These are phyloP conservation scores for Poecile atricapillus DNA, from an alignment of 2,113 vertebrate species.

Conservation along the genomic window DNA sequence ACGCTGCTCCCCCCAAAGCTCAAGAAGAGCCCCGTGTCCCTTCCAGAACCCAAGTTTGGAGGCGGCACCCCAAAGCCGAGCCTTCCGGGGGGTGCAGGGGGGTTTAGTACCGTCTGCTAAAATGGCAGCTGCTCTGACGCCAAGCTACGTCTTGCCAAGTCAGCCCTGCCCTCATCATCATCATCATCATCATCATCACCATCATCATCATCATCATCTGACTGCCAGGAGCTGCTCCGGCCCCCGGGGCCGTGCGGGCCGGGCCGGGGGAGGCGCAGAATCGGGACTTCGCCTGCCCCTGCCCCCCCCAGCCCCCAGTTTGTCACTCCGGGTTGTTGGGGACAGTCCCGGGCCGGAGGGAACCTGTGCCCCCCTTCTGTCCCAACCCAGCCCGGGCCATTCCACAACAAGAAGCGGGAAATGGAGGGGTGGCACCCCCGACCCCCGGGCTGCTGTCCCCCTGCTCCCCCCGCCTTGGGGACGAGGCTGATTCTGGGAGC, in stretches of 20 bases:
- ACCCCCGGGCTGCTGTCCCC: not conserved
- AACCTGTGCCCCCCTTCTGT: conserved; percentile 8
- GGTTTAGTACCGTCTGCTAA: conserved; percentile 6
- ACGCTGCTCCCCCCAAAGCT: not conserved
- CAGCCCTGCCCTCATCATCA: conserved; percentile 41
- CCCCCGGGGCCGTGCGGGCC: not conserved
- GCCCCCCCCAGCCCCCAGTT: not conserved
- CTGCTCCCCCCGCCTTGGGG: not conserved
- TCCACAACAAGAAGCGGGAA: not conserved
- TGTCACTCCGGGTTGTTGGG: not conserved
- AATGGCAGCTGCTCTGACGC: conserved; percentile 61
- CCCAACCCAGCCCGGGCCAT: not conserved
- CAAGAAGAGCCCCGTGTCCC: not conserved
- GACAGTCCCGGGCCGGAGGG: not conserved
- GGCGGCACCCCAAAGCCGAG: not conserved
- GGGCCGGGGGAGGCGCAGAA: not conserved
- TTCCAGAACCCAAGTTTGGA: not conserved
- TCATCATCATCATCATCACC: not conserved
- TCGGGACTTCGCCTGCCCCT: not conserved
- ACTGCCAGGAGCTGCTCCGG: not conserved
- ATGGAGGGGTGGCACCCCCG: fast-evolving
- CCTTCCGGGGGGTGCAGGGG: fast-evolving
- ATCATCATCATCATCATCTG: not conserved
- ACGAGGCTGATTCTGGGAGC: not conserved
- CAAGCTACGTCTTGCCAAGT: conserved; percentile 9